These are phyloP conservation scores for Psilopogon haemacephalus DNA, from an alignment of 2,113 vertebrate species.

Conservation along the genomic window DNA sequence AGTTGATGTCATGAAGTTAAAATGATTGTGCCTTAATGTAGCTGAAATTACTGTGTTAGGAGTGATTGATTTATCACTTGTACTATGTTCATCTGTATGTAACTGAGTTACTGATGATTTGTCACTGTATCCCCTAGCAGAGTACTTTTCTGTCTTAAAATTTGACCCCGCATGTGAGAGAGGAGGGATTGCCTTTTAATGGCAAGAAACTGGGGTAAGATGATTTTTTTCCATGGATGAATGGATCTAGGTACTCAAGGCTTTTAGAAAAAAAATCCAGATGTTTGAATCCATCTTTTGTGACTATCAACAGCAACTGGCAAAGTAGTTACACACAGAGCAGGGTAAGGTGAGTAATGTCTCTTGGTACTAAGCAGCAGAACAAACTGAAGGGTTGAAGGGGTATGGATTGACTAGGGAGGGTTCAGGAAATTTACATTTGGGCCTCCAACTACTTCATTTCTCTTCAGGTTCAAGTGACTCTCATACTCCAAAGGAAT, in stretches of 20 bases:
- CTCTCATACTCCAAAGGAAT: not conserved
- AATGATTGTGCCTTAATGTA: not conserved
- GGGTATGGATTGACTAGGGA: not conserved
- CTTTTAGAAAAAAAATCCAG: not conserved
- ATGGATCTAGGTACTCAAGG: not conserved
- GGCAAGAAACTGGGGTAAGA: not conserved
- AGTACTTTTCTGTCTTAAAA: not conserved
- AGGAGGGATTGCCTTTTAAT: not conserved
- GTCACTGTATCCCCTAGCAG: not conserved
- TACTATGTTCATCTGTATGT: not conserved
- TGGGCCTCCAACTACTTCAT: not conserved
- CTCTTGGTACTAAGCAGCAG: not conserved
- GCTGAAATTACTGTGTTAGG: not conserved
- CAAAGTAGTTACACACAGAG: not conserved
- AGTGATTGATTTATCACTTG: not conserved
- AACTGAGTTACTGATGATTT: not conserved
- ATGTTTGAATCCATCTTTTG: not conserved
- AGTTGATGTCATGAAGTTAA: not conserved
- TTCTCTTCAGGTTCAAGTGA: conserved; percentile 21
- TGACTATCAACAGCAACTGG: not conserved
- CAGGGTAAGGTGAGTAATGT: not conserved
- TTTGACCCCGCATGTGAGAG: not conserved
- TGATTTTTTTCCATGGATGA: not conserved
- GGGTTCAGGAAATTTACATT: not conserved
- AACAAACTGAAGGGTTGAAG: not conserved